Conservation (phyloP, 1,140 invertebrate species). For the Theocolax elegans region DNA sequence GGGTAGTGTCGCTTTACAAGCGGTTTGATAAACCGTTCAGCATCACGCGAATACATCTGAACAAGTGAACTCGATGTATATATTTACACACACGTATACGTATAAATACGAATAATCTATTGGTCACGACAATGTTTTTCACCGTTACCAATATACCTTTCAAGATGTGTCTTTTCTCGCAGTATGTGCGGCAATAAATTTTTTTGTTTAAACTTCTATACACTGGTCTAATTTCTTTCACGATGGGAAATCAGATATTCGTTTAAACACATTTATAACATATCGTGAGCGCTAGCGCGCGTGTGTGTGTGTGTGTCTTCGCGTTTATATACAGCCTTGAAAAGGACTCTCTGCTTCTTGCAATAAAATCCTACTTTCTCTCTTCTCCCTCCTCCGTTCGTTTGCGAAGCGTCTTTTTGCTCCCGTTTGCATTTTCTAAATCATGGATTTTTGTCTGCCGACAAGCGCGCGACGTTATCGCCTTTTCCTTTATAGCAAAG, state of each 20-base stretch:
- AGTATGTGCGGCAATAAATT: too few species aligned
- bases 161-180: too few species aligned
- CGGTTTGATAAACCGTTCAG: background rate
- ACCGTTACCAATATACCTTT: too few species aligned
- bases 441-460: background rate
- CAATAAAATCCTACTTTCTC: constrained; percentile 1
- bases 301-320: too few species aligned
- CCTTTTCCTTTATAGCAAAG: too few species aligned
- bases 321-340: too few species aligned
- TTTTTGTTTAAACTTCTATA: too few species aligned
- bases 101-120: background rate
- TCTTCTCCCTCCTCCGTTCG: background rate
- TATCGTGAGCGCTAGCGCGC: too few species aligned
- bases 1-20: constrained; percentile 11
- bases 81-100: too few species aligned
- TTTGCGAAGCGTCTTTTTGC: background rate
- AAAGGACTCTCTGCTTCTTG: background rate
- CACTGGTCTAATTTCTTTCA: too few species aligned
- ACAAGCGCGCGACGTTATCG: too few species aligned
- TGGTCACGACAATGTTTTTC: background rate
- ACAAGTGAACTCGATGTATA: background rate
- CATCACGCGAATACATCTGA: background rate
- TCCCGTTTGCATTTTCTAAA: background rate
- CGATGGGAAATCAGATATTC: constrained; percentile 3
- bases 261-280: too few species aligned